Evolutionary conservation across 2,888 invertebrate species (phyloP).

Genomic region (Drosophila austrosaltans): DNA sequence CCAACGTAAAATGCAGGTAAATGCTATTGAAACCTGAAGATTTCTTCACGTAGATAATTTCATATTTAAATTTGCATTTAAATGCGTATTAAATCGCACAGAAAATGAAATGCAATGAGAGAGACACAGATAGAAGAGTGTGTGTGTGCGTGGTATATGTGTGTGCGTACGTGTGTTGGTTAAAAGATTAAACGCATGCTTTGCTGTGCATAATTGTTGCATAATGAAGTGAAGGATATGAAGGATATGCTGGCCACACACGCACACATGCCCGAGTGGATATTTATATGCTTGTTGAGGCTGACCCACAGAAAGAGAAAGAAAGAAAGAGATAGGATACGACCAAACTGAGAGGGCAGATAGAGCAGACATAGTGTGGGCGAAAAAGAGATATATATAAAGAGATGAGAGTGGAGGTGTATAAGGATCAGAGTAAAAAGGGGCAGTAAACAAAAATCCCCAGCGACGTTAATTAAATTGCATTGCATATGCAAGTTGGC

Average conservation of each 20-base stretch:
- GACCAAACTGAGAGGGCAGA: neutral
- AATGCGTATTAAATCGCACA: constrained; percentile 75
- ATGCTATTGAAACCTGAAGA: constrained; percentile 69
- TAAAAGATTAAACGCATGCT: constrained; percentile 78
- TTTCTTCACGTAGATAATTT: constrained; percentile 75
- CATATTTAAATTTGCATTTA: constrained; percentile 69
- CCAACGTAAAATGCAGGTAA: constrained; percentile 32
- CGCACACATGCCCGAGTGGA: constrained; percentile 60
- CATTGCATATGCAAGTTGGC: constrained; percentile 75
- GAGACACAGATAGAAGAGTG: constrained; percentile 14
- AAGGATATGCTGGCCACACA: constrained; percentile 64
- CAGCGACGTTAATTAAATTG: constrained; percentile 76
- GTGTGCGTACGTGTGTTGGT: constrained; percentile 53
- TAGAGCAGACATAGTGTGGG: neutral
- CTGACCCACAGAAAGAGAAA: constrained; percentile 46
- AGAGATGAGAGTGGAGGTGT: neutral
- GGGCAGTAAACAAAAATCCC: constrained; percentile 56
- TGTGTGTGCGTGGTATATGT: constrained; percentile 14
- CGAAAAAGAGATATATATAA: neutral
- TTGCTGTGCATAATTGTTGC: constrained; percentile 78
- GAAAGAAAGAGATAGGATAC: constrained; percentile 2
- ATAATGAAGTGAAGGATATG: constrained; percentile 78
- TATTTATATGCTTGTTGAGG: constrained; percentile 69
- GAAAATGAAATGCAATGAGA: constrained; percentile 56
- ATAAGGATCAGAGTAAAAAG: constrained; percentile 40